These are phyloP conservation scores for Reinhardtius hippoglossoides DNA, from an alignment of 2,113 vertebrate species.

Conservation along the genomic window DNA sequence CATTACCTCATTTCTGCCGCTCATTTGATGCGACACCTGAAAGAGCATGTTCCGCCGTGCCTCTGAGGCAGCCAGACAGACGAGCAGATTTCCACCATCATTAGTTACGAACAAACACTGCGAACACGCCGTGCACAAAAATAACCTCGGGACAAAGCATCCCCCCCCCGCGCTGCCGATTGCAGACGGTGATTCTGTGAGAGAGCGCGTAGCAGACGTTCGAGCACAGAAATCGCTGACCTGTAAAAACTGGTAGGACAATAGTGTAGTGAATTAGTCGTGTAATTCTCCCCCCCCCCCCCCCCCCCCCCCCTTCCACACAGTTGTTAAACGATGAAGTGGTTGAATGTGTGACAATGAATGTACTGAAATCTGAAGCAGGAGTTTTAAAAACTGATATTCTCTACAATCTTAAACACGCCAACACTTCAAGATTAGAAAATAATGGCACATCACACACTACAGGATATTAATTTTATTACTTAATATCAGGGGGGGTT, in stretches of 20 bases:
- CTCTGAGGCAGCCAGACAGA: constrained; percentile 26
- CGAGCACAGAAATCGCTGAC: neutral
- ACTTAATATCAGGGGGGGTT: too few species aligned
- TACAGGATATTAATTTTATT: too few species aligned
- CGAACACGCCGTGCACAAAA: constrained; percentile 16
- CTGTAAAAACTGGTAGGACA: neutral
- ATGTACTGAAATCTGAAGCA: neutral
- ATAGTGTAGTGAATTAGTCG: neutral
- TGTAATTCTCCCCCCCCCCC: neutral
- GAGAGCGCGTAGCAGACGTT: neutral
- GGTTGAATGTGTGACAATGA: constrained; percentile 1
- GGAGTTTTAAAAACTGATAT: too few species aligned
- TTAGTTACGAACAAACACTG: constrained; percentile 32
- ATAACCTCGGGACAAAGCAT: constrained; percentile 28
- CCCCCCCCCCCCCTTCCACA: neutral
- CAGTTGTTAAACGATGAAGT: neutral
- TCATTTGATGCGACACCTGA: constrained; percentile 63
- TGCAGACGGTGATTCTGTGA: neutral
- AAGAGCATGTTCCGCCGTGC: constrained; percentile 38
- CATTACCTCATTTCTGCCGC: constrained; percentile 37
- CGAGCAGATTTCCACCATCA: constrained; percentile 28
- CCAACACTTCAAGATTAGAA: too few species aligned
- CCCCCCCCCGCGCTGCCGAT: neutral
- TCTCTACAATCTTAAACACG: too few species aligned
- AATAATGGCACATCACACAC: too few species aligned